Conservation (phyloP, 2,888 invertebrate species). For the Pseudococcus jackbeardsleyi region DNA sequence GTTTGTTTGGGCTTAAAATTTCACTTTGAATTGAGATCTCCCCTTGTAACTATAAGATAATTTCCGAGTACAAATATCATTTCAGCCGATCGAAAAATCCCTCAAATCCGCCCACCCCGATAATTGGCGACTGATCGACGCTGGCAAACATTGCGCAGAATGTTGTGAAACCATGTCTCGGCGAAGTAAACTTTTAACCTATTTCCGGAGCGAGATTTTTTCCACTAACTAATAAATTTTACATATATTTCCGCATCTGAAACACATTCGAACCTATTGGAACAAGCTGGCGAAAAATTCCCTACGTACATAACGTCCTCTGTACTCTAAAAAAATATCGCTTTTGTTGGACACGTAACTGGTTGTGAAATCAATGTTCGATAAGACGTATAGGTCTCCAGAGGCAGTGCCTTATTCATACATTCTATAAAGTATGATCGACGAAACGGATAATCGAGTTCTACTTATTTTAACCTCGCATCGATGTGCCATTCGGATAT, state of each 20-base stretch:
- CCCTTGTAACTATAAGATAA: too few species aligned
- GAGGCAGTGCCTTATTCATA: background rate
- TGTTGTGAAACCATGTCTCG: constrained; percentile 30
- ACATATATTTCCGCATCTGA: constrained; percentile 26
- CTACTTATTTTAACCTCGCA: constrained; percentile 50
- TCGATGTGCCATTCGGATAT: constrained; percentile 40
- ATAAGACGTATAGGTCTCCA: constrained; percentile 20
- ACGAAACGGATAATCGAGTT: constrained; percentile 56
- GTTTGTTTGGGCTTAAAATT: too few species aligned
- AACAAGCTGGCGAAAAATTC: background rate
- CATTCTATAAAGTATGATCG: background rate
- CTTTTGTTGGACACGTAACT: constrained; percentile 51
- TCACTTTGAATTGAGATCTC: too few species aligned
- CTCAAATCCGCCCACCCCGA: background rate
- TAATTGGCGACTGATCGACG: constrained; percentile 33
- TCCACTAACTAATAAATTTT: background rate
- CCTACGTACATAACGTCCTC: background rate
- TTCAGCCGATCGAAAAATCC: background rate
- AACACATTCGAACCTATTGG: background rate
- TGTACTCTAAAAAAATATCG: constrained; percentile 41
- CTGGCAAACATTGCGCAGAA: background rate
- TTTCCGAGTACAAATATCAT: too few species aligned
- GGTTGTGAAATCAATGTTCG: constrained; percentile 53
- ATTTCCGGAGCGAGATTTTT: constrained; percentile 49
- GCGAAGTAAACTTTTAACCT: constrained; percentile 49